Percentiles rank a stretch among this genome's conserved stretches.
Evolutionary conservation across 2,797 vertebrate genomes (phyloP).

Genomic region (Lagocephalus sceleratus): DNA sequence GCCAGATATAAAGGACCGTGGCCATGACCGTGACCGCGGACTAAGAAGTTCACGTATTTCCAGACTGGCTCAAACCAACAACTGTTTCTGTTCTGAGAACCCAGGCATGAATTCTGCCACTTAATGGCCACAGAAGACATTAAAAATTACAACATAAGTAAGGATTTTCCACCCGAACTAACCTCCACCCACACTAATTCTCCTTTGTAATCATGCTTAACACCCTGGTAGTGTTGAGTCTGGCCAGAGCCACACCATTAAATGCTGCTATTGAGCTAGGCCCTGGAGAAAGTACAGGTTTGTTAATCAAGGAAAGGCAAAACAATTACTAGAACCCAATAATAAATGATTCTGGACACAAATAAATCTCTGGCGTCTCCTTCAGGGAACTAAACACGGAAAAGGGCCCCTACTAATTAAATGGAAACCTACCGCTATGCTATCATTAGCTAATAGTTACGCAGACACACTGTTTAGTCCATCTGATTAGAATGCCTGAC

Average conservation of each 20-base stretch:
- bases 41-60: no score
- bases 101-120: conserved; percentile 11
- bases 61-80: no score
- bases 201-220: conserved; percentile 19
- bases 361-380: conserved; percentile 50
- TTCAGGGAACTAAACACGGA: conserved; percentile 35
- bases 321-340: conserved; percentile 79
- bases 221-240: conserved; percentile 19
- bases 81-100: no score
- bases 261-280: conserved; percentile 46
- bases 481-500: conserved; percentile 60
- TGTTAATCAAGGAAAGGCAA: conserved; percentile 75
- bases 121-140: conserved; percentile 9
- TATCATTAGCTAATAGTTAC: conserved; percentile 65
- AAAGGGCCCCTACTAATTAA: conserved; percentile 58
- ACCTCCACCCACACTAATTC: background rate
- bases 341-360: conserved; percentile 50
- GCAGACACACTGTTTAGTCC: conserved; percentile 55
- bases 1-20: background rate
- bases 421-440: conserved; percentile 45
- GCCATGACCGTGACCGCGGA: no score
- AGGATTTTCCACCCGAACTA: background rate
- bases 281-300: conserved; percentile 68
- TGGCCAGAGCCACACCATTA: conserved; percentile 38
- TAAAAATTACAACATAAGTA: conserved; percentile 28